Conservation (phyloP, 2,113 vertebrate species). For the Clupea harengus region DNA sequence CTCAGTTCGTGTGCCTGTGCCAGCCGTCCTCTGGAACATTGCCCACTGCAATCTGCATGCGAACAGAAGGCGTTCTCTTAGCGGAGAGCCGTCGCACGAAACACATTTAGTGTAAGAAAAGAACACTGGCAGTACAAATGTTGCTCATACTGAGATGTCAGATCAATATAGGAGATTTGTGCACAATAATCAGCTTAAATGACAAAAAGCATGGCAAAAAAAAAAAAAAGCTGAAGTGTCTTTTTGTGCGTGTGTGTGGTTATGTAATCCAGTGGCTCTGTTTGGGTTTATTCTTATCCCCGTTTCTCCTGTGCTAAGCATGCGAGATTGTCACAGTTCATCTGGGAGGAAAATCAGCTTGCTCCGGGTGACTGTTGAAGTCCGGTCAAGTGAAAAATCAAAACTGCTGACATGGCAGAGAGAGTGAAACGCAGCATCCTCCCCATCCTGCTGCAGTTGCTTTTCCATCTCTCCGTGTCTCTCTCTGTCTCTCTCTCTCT, state of each 20-base stretch:
- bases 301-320: background rate
- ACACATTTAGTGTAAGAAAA: background rate
- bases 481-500: background rate
- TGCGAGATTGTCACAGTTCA: conserved; percentile 28
- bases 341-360: conserved; percentile 12
- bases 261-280: conserved; percentile 21
- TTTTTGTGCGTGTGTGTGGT: background rate
- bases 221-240: background rate
- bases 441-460: background rate
- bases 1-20: background rate
- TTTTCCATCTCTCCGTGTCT: background rate
- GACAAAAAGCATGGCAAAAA: conserved; percentile 11
- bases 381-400: conserved; percentile 18
- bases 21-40: background rate
- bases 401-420: conserved; percentile 30
- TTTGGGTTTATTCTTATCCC: background rate
- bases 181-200: conserved; percentile 31
- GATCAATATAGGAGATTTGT: conserved; percentile 26
- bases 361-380: background rate
- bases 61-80: background rate
- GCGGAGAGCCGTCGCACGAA: background rate
- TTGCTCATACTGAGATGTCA: conserved; percentile 17
- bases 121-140: background rate
- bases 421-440: background rate
- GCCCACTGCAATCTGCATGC: background rate